Conservation (phyloP, 2,888 invertebrate genomes). For the Agelastica alni region DNA sequence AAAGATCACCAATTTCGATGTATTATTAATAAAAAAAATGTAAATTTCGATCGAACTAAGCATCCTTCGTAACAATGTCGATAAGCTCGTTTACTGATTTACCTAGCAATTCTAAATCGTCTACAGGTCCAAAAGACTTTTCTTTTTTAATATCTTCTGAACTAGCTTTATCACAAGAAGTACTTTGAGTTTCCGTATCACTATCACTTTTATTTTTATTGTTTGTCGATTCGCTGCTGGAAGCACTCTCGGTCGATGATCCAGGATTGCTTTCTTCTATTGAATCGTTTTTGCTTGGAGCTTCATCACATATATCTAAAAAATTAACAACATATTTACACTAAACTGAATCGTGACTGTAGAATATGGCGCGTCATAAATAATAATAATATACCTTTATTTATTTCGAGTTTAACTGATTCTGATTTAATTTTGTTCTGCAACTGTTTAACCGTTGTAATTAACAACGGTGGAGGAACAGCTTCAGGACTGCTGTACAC, state of each 20-base stretch:
- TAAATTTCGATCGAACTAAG: conserved; percentile 32
- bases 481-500: conserved; percentile 60
- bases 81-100: conserved; percentile 54
- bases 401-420: conserved; percentile 44
- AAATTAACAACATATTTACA: too few species aligned
- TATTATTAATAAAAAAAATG: conserved; percentile 1
- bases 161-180: conserved; percentile 45
- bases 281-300: conserved; percentile 23
- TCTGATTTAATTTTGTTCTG: conserved; percentile 49
- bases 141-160: conserved; percentile 42
- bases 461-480: conserved; percentile 49
- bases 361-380: too few species aligned
- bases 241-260: conserved; percentile 45
- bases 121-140: conserved; percentile 43
- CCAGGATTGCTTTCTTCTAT: conserved; percentile 40
- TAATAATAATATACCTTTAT: conserved; percentile 47
- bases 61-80: conserved; percentile 53
- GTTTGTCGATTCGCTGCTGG: conserved; percentile 23
- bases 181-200: conserved; percentile 49
- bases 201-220: conserved; percentile 43
- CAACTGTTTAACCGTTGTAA: conserved; percentile 50
- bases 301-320: conserved; percentile 37
- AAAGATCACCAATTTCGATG: too few species aligned
- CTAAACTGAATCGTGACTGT: too few species aligned
- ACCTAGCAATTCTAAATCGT: conserved; percentile 51